Base-by-base conservation (phyloP, 1,140 invertebrate genomes). In the Trichogramma pretiosum region DNA sequence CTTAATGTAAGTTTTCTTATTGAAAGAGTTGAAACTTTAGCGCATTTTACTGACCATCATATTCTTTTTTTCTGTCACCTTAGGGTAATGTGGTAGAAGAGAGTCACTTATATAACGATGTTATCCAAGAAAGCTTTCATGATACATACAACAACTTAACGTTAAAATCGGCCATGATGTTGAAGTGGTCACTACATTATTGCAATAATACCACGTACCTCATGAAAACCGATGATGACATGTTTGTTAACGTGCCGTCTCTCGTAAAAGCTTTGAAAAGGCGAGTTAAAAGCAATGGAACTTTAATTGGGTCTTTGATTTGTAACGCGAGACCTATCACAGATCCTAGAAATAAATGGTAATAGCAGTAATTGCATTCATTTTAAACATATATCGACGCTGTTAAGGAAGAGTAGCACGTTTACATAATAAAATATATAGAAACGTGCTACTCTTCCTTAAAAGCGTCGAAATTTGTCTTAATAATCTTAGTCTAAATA, bases 61-160 rank as follows among this genome's bases (percentile, higher is more conserved):
- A 44, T 49, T 45, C 24, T 32, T 17, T 36, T 46, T 18, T 45
- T 58, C 55, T 48, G 64, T 30, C 57, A 61, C 7, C 56, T 5
- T 73, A 82, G 70, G 69, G 62, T 52, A 70, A 65, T 42, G 77
- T 83, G 21, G 64, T 66, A 3, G 73, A 77, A 24, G 83, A 85
- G 59, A 77, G 70, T 35, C 63, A 77, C 3, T 67, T 69, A 21
- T 81, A 82, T 56, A 78, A 82, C 21, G 92, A 97, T 66, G 81
- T 97, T n/a, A 83, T 97, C 30, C 87, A 93, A 70, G 89, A 92
- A 65, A 80, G 81, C 42, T 95, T 93, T 62, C 61, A 85, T 10
- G 93, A 97, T 65, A 83, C 84, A 1, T 96, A 96, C 65, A 87
- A 90, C 63, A 96, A 97, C 77, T 72, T 96, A 39, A 95, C 91